A percentile compares a stretch with the other conserved stretches of the same genome.
phyloP scores from a whole-genome alignment of 2,888 invertebrate species.

The Dryobotodes eremita region DNA sequence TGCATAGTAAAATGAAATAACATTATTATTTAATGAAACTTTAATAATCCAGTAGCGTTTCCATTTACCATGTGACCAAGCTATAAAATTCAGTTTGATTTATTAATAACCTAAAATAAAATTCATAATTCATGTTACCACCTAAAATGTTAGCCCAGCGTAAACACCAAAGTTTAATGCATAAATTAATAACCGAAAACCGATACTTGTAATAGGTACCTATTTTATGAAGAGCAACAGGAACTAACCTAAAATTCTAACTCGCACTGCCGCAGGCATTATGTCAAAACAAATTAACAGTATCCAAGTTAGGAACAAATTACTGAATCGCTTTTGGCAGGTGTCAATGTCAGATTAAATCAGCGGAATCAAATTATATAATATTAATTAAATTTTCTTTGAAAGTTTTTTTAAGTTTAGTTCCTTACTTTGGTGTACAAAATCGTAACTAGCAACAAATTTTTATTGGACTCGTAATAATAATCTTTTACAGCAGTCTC shows the following conservation, averaged over 20 bases:
- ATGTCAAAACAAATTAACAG: conserved; percentile 30
- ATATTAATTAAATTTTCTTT: background rate
- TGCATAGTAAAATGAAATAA: background rate
- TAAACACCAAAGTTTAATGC: conserved; percentile 44
- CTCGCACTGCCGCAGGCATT: conserved; percentile 14
- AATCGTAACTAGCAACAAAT: background rate
- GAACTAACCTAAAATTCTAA: conserved; percentile 13
- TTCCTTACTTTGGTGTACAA: background rate
- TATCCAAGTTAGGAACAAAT: conserved; percentile 28
- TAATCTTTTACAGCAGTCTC: background rate
- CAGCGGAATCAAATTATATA: background rate
- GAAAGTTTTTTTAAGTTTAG: background rate
- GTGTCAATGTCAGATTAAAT: conserved; percentile 38
- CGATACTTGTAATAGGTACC: conserved; percentile 12
- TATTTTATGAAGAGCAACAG: conserved; percentile 9
- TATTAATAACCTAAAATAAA: conserved; percentile 24
- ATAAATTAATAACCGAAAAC: conserved; percentile 44
- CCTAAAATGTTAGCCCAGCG: conserved; percentile 10
- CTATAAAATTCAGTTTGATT: background rate
- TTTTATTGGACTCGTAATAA: background rate
- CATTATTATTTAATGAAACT: background rate
- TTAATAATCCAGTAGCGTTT: background rate
- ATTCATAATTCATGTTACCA: conserved; percentile 24
- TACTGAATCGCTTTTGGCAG: conserved; percentile 23
- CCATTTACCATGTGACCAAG: background rate